Base-by-base conservation (phyloP, 2,113 vertebrate species). In the Phalacrocorax carbo region DNA sequence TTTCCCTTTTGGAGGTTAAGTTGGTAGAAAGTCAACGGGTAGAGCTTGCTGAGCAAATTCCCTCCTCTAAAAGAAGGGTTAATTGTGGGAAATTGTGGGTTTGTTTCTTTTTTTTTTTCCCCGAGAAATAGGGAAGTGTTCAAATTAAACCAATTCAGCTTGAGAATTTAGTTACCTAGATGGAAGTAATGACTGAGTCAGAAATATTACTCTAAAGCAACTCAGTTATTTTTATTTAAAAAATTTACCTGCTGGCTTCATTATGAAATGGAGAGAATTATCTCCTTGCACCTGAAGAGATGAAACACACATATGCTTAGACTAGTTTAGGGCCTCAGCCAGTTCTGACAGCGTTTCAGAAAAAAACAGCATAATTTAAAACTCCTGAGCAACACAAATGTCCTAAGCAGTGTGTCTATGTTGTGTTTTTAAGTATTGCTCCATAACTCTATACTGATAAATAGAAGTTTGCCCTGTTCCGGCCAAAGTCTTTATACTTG, bases 101-200 rank as follows among this genome's bases (percentile, higher is more conserved):
- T 83, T 49, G 3, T 5, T 8, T 54, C 15, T 13, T 9, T 20
- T 8, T 34, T 36, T 15, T 57, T 46, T 34, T 4, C 6, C 1
- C 38, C 15, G 38, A 19, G 34, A 86, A 77, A 60, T 1, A 52
- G 1, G 11, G 16, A 75, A 48, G 12, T 15, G 13, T 38, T 60
- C 85, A 81, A 88, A 92, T 71, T 25, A 89, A 87, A 78, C 51
- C 90, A 52, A 69, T 48, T 51, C 58, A 88, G 58, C 62, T 25
- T 62, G 7, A 90, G 22, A 71, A 95, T 96, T 95, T 80, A 38
- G 66, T 95, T 93, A 85, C 93, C 68, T 79, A 84, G 19, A 29
- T 75, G 23, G 86, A 83, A 73, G 77, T 64, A 82, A 92, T 73
- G 54, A 29, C 46, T 62, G 27, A 95, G 11, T 66, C 16, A 80